phyloP scores from a whole-genome alignment of 2,888 invertebrate genomes.

The Laspeyria flexula region DNA sequence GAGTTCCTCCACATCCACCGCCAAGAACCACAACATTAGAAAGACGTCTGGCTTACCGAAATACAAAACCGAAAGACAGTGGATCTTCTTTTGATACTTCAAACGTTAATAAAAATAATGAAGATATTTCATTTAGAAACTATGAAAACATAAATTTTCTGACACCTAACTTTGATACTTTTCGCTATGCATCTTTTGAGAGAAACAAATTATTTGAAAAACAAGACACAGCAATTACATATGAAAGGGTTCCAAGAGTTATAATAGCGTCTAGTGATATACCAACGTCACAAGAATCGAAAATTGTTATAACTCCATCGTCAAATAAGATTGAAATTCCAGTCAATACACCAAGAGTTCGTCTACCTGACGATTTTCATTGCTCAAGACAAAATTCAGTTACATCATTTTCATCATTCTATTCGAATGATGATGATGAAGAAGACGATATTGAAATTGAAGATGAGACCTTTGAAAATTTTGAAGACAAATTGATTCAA shows the following conservation, averaged over 20 bases:
- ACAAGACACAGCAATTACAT: slow-evolving; percentile 38
- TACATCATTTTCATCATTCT: slow-evolving; percentile 73
- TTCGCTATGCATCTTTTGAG: slow-evolving; percentile 60
- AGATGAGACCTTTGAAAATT: slow-evolving; percentile 56
- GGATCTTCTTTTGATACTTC: slow-evolving; percentile 71
- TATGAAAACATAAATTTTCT: slow-evolving; percentile 74
- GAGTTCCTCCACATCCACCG: slow-evolving; percentile 90
- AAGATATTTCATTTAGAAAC: slow-evolving; percentile 51
- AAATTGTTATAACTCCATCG: slow-evolving; percentile 87
- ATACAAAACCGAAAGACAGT: slow-evolving; percentile 71
- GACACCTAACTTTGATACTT: slow-evolving; percentile 46
- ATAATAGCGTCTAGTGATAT: slow-evolving; percentile 82
- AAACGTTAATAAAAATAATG: slow-evolving; percentile 56
- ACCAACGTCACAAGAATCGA: slow-evolving; percentile 83
- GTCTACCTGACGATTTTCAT: slow-evolving; percentile 79
- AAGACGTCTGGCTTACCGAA: slow-evolving; percentile 80
- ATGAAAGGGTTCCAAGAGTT: slow-evolving; percentile 77
- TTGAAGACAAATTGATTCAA: slow-evolving; percentile 77
- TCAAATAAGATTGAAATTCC: slow-evolving; percentile 69
- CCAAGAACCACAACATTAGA: slow-evolving; percentile 90
- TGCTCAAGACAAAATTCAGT: slow-evolving; percentile 61
- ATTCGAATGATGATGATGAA: slow-evolving; percentile 70
- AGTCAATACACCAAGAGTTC: slow-evolving; percentile 80
- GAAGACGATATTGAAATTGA: slow-evolving; percentile 59
- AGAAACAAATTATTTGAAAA: slow-evolving; percentile 40